These are phyloP conservation scores for Drosophila burlai DNA, from an alignment of 1,140 invertebrate species.

Conservation along the genomic window DNA sequence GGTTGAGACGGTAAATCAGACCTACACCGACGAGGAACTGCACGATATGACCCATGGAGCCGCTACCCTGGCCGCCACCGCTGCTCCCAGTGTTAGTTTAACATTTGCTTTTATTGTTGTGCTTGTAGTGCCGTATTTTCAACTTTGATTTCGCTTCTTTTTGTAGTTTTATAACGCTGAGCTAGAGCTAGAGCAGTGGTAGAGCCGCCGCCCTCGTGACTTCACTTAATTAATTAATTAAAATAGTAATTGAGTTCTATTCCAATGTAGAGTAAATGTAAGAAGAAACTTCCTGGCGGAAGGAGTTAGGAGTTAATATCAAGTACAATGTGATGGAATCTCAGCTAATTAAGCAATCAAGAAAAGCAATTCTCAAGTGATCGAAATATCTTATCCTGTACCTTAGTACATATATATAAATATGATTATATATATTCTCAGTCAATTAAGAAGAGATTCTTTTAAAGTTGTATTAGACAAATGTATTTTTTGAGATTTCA, in stretches of 20 bases:
- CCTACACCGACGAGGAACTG: slow-evolving; percentile 87
- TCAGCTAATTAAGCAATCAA: slow-evolving; percentile 27
- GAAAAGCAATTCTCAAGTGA: slow-evolving; percentile 41
- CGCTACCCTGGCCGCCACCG: slow-evolving; percentile 34
- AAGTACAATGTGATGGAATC: slow-evolving; percentile 54
- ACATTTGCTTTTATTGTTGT: slow-evolving; percentile 49
- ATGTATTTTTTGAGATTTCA: slow-evolving; percentile 18
- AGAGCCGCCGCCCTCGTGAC: slow-evolving; percentile 24
- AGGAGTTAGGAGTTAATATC: slow-evolving; percentile 13
- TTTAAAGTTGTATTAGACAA: slow-evolving; percentile 9
- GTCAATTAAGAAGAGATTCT: slow-evolving; percentile 29
- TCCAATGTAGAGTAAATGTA: slow-evolving; percentile 19
- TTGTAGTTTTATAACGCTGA: slow-evolving; percentile 76
- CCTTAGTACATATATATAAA: background rate
- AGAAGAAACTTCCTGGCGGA: slow-evolving; percentile 15
- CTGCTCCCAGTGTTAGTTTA: slow-evolving; percentile 85
- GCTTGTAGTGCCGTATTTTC: slow-evolving; percentile 49
- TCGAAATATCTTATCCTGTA: slow-evolving; percentile 9
- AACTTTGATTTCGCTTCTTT: slow-evolving; percentile 64
- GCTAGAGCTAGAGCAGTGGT: slow-evolving; percentile 71
- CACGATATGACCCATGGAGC: slow-evolving; percentile 75
- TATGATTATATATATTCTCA: background rate
- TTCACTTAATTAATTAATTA: slow-evolving; percentile 11
- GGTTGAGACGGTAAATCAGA: slow-evolving; percentile 65
- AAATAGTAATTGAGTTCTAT: slow-evolving; percentile 22